Base-by-base conservation (phyloP, 2,797 vertebrate genomes). In the Mus minutoides region DNA sequence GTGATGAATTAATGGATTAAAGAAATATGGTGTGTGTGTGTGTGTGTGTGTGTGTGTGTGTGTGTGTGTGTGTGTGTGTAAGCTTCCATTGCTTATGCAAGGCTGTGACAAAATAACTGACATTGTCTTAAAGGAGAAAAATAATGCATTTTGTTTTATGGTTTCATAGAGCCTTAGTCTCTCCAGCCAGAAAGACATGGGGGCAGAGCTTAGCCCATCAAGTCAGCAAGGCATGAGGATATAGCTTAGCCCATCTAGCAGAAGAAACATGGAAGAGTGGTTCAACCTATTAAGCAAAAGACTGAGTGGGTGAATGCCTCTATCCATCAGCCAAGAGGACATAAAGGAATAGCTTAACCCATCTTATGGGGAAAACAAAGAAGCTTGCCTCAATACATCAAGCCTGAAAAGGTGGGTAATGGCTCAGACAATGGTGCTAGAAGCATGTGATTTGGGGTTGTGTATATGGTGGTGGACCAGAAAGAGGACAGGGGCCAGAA, bases 191-290 rank as follows among this genome's bases (percentile, higher is more conserved):
- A 13, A 85, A n/a, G 19, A 12, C 29, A 49, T 67, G 31, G 43
- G 1, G 19, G 31, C 31, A 4, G 8, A 1, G 4, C 12, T 67
- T 3, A 16, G 6, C 31, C 31, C 17, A 49, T n/a, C 31, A 24
- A 67, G 6, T 3, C 3, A 21, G 21, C 13, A 86, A 37, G 24
- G 12, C 54, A 40, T 16, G 54, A 54, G 3, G n/a, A 17, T 40
- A 37, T 82, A 56, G n/a, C 54, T 82, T 37, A 60, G 34, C 7
- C 49, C 31, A 78, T 54, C 9, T 21, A 54, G 16, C 8, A 78
- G 9, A 3, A 46, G 49, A 78, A 52, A 52, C 76, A 78, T 2
- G 7, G 31, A 26, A 31, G 8, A 54, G 16, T 21, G 77, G 40
- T 22, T 75, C 71, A 40, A 40, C 21, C 21, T 37, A 40, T 19